Evolutionary conservation across 2,888 invertebrate species (phyloP), one percentile per base, ranked within the genome.

Genomic region (Elysia crispata): DNA sequence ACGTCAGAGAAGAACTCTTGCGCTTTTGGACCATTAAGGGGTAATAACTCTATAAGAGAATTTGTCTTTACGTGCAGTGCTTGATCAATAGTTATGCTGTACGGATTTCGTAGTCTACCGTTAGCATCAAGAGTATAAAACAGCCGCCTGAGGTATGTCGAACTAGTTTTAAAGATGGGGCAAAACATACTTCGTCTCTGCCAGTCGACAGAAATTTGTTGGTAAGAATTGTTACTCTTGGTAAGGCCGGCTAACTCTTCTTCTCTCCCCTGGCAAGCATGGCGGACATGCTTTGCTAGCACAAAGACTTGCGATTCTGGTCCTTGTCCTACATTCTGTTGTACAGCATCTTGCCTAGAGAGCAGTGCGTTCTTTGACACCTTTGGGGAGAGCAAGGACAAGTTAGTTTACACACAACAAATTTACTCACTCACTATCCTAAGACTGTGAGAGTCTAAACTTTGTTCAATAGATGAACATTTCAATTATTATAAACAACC

Each of bases 141-240:
- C 41, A 86, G 80, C 18, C 83, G 80, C 18, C 79, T 84, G 85
- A 86, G 85, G 78, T 88, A 88, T 0, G 87, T 86, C 8, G 88
- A 89, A 0, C 86, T 88, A 8, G 85, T 85, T 72, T 89, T 89
- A 54, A 87, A 83, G 20, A 88, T 82, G 18, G 87, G 87, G 80
- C 89, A 89, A 77, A 86, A 89, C 0, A 87, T 62, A 18, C 86
- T 82, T 18, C 70, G 30, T n/a, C 84, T 75, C 0, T 33, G 50
- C 0, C 66, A 64, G 67, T 85, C 82, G 13, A 86, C 62, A 8
- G 82, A 72, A 50, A 83, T 82, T 28, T 75, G 67, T 0, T 57
- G 70, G 33, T 78, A 84, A 23, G 77, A 67, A 50, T 54, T 69
- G 18, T 49, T 25, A 11, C 54, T 57, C 20, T 49, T 41, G 25